Evolutionary conservation across 1,140 invertebrate genomes (phyloP), one percentile per base, ranked within the genome.

Genomic region (Neelides sp.): DNA sequence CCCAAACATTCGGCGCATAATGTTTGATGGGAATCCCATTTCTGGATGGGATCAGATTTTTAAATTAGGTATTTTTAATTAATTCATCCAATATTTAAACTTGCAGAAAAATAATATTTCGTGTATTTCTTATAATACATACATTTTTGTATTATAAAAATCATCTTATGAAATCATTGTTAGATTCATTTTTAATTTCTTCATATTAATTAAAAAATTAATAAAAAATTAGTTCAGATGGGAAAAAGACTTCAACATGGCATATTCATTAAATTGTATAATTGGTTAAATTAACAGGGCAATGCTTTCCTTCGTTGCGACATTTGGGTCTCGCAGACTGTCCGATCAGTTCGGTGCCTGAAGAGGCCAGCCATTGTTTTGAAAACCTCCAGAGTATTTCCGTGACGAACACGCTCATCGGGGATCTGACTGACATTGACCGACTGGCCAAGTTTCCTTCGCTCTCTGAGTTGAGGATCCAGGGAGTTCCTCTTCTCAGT

Each of bases 351-450:
- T 61, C 53, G 4, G 65, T 63, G n/a, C 57, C 63, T n/a, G 55
- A 59, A 49, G 69, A 70, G 13, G 67, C 76, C 3, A 76, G 78
- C 48, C 68, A 72, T 62, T 66, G 68, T 46, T 85, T 79, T 66
- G 76, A 76, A 35, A 75, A 75, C 60, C 70, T 91, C 32, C 73
- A 78, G 63, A 78, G 82, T 66, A 70, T 94, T 8, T 91, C 90
- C 65, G 70, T 94, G 15, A 89, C 85, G 64, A 84, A 84, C 45
- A 86, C 85, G 0, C 71, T 80, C 20, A 65, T 95, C 23, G 73
- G 78, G 12, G 79, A 80, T 10, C 93, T 90, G 89, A 78, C 84
- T 60, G 86, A 92, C 62, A 79, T 94, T 42, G 85, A 91, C 60
- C 73, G 78, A 57, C 71, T 95, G 30, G 78, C 82, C 17, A 76